phyloP scores from a whole-genome alignment of 2,113 vertebrate genomes.

The Solea solea region DNA sequence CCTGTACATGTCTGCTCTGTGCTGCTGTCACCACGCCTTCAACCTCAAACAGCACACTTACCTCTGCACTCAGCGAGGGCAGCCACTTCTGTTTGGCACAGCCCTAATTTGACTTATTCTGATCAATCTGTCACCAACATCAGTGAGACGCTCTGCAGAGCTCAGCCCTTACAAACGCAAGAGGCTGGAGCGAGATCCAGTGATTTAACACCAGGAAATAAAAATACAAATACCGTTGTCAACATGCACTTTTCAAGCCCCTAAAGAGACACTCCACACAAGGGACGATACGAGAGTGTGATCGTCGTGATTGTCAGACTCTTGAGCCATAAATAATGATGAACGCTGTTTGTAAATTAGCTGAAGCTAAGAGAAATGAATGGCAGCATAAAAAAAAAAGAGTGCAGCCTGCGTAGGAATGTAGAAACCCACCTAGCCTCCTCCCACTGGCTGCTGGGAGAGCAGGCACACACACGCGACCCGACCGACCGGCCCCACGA shows the following conservation, averaged over 20 bases:
- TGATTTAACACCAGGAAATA: neutral
- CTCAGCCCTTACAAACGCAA: neutral
- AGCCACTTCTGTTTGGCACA: conserved; percentile 46
- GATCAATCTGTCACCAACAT: conserved; percentile 48
- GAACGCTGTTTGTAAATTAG: conserved; percentile 31
- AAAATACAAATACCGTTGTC: neutral
- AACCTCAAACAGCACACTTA: conserved; percentile 72
- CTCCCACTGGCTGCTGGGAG: conserved; percentile 56
- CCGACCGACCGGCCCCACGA: conserved; percentile 34
- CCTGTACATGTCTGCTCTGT: conserved; percentile 76
- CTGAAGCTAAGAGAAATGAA: conserved; percentile 44
- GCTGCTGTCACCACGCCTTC: conserved; percentile 83
- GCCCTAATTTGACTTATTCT: conserved; percentile 46
- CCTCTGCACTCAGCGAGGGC: conserved; percentile 54
- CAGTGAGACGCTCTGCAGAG: conserved; percentile 19
- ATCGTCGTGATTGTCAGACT: neutral
- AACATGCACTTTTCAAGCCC: neutral
- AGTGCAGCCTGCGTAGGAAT: conserved; percentile 68
- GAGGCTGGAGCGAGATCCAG: neutral
- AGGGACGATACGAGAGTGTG: neutral
- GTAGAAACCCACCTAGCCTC: conserved; percentile 67
- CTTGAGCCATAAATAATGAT: conserved; percentile 14
- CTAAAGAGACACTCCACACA: too few species aligned
- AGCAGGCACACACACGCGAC: conserved; percentile 72
- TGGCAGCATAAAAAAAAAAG: conserved; percentile 60